A percentile compares a stretch with the other conserved stretches of the same genome.
Conservation (phyloP, 2,113 vertebrate species). For the Vulpes ferrilata region DNA sequence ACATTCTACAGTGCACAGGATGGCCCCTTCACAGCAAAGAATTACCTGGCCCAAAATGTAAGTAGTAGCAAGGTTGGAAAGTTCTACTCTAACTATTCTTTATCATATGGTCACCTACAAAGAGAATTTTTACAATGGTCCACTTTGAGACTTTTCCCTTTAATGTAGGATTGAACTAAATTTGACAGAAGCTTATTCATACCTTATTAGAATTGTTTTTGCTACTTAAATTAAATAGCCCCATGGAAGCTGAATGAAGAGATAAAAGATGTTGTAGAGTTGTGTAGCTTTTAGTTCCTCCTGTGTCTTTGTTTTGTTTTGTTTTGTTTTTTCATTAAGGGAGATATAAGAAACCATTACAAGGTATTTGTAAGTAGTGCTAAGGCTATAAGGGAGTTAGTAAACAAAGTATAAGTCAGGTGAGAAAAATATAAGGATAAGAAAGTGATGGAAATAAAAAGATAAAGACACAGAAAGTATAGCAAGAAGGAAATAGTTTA, state of each 20-base stretch:
- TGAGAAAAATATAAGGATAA: not conserved
- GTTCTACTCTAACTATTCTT: not conserved
- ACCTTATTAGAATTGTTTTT: not conserved
- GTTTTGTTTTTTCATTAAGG: not conserved
- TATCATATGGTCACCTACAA: not conserved
- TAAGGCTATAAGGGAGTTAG: not conserved
- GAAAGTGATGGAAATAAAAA: not conserved
- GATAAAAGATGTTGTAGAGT: not conserved
- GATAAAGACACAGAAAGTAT: not conserved
- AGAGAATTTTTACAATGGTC: not conserved
- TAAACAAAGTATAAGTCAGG: not conserved
- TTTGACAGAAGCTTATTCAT: not conserved
- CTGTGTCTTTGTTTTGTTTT: not conserved
- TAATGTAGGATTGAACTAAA: not conserved
- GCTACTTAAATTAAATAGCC: constrained; percentile 3
- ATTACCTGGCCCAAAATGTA: not conserved
- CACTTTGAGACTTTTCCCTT: not conserved
- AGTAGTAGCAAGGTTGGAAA: not conserved
- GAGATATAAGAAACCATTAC: not conserved
- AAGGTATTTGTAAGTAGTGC: not conserved
- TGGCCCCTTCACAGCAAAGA: not conserved
- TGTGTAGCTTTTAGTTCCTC: not conserved
- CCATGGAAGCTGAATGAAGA: not conserved
- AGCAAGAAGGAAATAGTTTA: not conserved
- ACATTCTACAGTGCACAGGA: not conserved